phyloP scores from a whole-genome alignment of 1,140 invertebrate genomes.

The Theocolax elegans region DNA sequence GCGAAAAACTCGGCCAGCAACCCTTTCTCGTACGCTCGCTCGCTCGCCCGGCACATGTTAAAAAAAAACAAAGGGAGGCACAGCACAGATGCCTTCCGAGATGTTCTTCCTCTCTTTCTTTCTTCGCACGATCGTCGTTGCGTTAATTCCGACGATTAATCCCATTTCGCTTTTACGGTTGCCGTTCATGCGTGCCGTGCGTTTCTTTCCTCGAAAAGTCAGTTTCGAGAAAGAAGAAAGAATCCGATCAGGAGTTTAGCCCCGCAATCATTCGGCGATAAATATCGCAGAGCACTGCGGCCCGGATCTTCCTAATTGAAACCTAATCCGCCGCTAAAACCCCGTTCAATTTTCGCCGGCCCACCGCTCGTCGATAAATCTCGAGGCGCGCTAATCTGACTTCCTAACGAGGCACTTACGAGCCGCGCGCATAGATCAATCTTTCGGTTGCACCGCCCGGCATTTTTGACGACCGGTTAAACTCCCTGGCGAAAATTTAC shows the following conservation, averaged over 20 bases:
- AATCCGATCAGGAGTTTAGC: neutral
- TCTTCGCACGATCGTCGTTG: neutral
- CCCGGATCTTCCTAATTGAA: slow-evolving; percentile 57
- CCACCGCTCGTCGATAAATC: slow-evolving; percentile 50
- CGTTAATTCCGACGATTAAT: too few relatives aligned
- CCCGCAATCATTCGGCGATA: slow-evolving; percentile 44
- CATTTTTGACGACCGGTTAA: slow-evolving; percentile 8
- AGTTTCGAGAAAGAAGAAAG: neutral
- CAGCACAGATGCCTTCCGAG: slow-evolving; percentile 51
- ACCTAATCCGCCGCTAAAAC: slow-evolving; percentile 59
- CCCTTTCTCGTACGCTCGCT: slow-evolving; percentile 51
- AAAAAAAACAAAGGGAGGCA: slow-evolving; percentile 63
- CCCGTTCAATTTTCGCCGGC: slow-evolving; percentile 49
- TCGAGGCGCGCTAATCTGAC: slow-evolving; percentile 38
- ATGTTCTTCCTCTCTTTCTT: neutral
- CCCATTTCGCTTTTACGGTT: too few relatives aligned
- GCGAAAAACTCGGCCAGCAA: slow-evolving; percentile 55
- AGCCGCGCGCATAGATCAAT: slow-evolving; percentile 24
- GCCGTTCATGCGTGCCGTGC: too few relatives aligned
- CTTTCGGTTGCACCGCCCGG: neutral
- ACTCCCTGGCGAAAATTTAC: too few relatives aligned
- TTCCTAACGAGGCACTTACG: slow-evolving; percentile 38
- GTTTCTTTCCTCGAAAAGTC: too few relatives aligned
- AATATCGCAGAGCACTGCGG: slow-evolving; percentile 49
- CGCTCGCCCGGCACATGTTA: slow-evolving; percentile 60